phyloP scores from a whole-genome alignment of 2,888 invertebrate species.

The Branchellion lobata region DNA sequence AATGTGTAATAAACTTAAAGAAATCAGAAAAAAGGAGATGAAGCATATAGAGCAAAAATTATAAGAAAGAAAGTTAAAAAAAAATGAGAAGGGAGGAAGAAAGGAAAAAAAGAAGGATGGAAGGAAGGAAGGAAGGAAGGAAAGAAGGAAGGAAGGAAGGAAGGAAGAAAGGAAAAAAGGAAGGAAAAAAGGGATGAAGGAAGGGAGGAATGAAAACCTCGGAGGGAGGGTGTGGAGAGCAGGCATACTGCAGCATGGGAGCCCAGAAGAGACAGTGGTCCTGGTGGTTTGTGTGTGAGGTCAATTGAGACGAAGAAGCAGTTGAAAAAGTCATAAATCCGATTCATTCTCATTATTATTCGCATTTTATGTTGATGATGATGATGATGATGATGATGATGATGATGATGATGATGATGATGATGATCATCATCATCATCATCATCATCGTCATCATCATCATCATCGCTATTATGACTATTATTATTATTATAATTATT shows the following conservation, averaged over 20 bases:
- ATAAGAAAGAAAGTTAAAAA: no score
- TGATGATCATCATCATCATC: background rate
- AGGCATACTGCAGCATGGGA: background rate
- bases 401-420: background rate
- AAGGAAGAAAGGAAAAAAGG: no score
- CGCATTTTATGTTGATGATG: background rate
- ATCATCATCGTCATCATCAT: background rate
- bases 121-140: no score
- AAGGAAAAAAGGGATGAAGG: no score
- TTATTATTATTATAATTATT: background rate
- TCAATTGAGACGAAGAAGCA: background rate
- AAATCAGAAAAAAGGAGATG: no score
- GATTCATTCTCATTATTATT: background rate
- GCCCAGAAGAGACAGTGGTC: background rate
- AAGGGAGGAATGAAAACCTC: background rate
- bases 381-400: constrained; percentile 8
- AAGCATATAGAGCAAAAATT: no score
- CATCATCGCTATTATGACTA: background rate
- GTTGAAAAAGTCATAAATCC: no score
- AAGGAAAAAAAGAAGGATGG: no score
- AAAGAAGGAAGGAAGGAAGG: no score
- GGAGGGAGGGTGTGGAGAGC: background rate
- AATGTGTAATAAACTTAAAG: no score
- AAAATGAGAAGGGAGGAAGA: no score
- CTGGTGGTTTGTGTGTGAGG: background rate